Evolutionary conservation across 2,797 vertebrate species (phyloP), one percentile per base, ranked within the genome.

Genomic region (Ataeniobius toweri): DNA sequence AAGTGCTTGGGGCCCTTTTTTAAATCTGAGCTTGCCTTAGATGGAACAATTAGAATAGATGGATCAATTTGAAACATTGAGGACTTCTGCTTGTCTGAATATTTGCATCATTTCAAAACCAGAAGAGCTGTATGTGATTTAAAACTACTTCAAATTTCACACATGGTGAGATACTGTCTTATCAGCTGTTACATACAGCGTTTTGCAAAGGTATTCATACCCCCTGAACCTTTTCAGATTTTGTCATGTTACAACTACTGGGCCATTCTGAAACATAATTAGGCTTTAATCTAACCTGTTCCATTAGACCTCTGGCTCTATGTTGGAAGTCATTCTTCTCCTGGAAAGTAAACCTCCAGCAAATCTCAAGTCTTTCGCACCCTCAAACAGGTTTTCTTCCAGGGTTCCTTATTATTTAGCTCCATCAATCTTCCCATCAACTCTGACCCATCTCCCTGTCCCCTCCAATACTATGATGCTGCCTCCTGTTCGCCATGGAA

Each of bases 1-100:
- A n/a, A 50, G 46, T 6, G 48, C 67, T 72, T 3, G 56, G 65
- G 51, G 8, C 36, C 44, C 75, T 70, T 74, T 39, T 72, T 72
- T 22, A 50, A 61, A 75, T 73, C n/a, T 81, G 73, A 73, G 53
- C 58, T 56, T 58, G n/a, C 26, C 72, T 65, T 75, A 61, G 69
- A 69, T 69, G 24, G 44, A 69, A 24, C 44, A 16, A 46, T 69
- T 46, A 46, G 41, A 26, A 46, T 26, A 39, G 31, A 67, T 67
- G 63, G 20, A 41, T 67, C 39, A 36, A 41, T 67, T 67, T 39
- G 36, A 67, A 39, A 67, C 36, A 41, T 41, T 22, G 63, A 67
- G 63, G 63, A 67, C 36, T 59, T 73, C 68, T 51, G 26, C 71
- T 76, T 46, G 20, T 65, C 20, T 31, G n/a, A 74, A 65, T 48